A percentile compares a stretch with the other conserved stretches of the same genome.
phyloP scores from a whole-genome alignment of 2,888 invertebrate species.

The Bombylius discolor region DNA sequence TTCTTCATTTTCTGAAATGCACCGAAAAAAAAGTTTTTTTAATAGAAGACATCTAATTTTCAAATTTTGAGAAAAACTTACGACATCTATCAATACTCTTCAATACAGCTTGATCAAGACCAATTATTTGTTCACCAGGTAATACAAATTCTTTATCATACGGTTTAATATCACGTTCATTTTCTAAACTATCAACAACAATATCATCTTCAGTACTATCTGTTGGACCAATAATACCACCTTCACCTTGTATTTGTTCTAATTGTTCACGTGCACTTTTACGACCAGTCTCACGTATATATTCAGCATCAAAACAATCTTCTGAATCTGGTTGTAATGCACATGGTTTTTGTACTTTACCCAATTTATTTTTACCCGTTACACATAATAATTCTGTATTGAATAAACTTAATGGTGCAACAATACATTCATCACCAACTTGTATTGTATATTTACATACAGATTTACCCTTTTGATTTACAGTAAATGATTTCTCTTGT shows the following conservation, averaged over 20 bases:
- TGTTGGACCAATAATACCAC: slow-evolving; percentile 30
- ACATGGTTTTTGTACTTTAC: slow-evolving; percentile 55
- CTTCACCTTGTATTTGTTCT: slow-evolving; percentile 40
- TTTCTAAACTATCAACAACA: slow-evolving; percentile 51
- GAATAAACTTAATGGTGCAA: slow-evolving; percentile 80
- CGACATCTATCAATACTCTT: slow-evolving; percentile 84
- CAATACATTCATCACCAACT: slow-evolving; percentile 80
- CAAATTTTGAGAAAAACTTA: slow-evolving; percentile 30
- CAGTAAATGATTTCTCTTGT: slow-evolving; percentile 64
- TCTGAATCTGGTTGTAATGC: slow-evolving; percentile 66
- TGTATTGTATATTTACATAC: slow-evolving; percentile 61
- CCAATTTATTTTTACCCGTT: slow-evolving; percentile 56
- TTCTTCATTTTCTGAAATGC: slow-evolving; percentile 58
- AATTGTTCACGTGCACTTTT: slow-evolving; percentile 38
- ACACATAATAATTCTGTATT: slow-evolving; percentile 76
- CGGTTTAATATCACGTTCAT: slow-evolving; percentile 32
- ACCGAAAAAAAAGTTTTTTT: background rate
- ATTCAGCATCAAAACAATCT: slow-evolving; percentile 89
- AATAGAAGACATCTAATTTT: background rate
- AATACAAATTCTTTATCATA: slow-evolving; percentile 55
- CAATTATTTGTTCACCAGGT: slow-evolving; percentile 66
- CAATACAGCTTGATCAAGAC: slow-evolving; percentile 80
- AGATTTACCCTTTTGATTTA: slow-evolving; percentile 56
- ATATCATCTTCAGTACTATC: slow-evolving; percentile 55
- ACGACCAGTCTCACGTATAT: slow-evolving; percentile 72